Conservation (phyloP, 2,888 invertebrate species). For the Mellilla xanthometata region DNA sequence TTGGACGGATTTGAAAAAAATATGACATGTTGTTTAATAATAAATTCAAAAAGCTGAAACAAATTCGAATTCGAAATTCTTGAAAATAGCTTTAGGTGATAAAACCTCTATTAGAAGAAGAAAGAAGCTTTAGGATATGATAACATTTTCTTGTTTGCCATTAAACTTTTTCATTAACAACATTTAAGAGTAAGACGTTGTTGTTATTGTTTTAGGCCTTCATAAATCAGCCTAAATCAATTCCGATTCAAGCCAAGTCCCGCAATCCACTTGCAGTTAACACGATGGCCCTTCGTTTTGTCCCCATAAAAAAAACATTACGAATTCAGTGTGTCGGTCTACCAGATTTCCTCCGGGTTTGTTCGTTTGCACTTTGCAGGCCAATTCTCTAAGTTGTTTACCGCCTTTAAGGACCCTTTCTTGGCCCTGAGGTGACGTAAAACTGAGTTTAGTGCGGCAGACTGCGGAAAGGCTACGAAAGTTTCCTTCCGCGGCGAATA, state of each 20-base stretch:
- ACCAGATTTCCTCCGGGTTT: conserved; percentile 20
- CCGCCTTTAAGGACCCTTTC: conserved; percentile 22
- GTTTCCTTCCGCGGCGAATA: conserved; percentile 6
- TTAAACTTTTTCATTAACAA: too few species aligned
- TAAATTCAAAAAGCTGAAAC: too few species aligned
- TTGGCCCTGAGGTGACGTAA: conserved; percentile 19
- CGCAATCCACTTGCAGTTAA: conserved; percentile 2
- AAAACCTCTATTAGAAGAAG: too few species aligned
- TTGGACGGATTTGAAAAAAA: too few species aligned
- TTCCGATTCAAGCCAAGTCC: background rate
- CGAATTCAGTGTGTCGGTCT: conserved; percentile 20
- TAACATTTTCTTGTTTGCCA: too few species aligned
- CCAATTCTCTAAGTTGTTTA: conserved; percentile 24
- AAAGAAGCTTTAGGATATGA: too few species aligned
- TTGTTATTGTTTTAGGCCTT: too few species aligned
- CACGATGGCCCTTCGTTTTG: conserved; percentile 7
- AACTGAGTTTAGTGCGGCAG: conserved; percentile 18
- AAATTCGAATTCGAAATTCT: too few species aligned
- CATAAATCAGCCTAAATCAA: background rate
- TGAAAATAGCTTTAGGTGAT: too few species aligned
- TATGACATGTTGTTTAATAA: too few species aligned
- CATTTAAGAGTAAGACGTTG: too few species aligned
- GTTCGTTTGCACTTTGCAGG: conserved; percentile 18
- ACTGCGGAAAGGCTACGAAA: conserved; percentile 13
- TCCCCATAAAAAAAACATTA: conserved; percentile 17